phyloP scores from a whole-genome alignment of 2,113 vertebrate genomes.

The Caretta caretta region DNA sequence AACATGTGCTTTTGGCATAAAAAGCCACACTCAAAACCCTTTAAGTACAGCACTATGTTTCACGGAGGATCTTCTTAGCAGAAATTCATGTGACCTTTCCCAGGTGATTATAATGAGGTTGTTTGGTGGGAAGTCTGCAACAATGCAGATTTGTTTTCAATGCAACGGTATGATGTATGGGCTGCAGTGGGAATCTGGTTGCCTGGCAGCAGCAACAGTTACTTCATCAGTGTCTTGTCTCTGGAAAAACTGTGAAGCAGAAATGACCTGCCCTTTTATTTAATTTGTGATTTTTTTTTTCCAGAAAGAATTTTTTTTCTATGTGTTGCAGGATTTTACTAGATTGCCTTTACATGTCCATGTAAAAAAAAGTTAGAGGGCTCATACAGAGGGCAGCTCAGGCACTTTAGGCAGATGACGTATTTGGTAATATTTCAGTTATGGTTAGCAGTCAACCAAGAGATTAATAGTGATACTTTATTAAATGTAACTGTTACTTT shows the following conservation, averaged over 20 bases:
- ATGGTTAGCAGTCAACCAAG: background rate
- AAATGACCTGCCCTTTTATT: slow-evolving; percentile 13
- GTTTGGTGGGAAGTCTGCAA: slow-evolving; percentile 6
- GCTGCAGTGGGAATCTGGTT: background rate
- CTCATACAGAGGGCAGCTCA: background rate
- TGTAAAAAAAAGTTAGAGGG: background rate
- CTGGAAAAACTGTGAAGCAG: slow-evolving; percentile 20
- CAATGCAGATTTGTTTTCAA: background rate
- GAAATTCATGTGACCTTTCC: background rate
- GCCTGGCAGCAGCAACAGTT: background rate
- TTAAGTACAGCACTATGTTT: background rate
- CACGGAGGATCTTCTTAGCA: background rate
- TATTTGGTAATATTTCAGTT: background rate
- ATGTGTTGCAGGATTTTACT: background rate
- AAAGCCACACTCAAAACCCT: background rate
- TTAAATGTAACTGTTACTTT: background rate
- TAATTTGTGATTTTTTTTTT: background rate
- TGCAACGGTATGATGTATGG: background rate
- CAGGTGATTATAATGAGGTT: background rate
- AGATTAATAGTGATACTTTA: background rate
- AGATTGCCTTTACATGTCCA: background rate
- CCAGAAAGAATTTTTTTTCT: background rate
- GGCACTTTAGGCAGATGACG: accelerated
- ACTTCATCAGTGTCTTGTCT: background rate
- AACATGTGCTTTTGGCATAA: background rate